These are phyloP conservation scores for Trogon surrucura DNA, from an alignment of 2,113 vertebrate genomes.

Conservation along the genomic window DNA sequence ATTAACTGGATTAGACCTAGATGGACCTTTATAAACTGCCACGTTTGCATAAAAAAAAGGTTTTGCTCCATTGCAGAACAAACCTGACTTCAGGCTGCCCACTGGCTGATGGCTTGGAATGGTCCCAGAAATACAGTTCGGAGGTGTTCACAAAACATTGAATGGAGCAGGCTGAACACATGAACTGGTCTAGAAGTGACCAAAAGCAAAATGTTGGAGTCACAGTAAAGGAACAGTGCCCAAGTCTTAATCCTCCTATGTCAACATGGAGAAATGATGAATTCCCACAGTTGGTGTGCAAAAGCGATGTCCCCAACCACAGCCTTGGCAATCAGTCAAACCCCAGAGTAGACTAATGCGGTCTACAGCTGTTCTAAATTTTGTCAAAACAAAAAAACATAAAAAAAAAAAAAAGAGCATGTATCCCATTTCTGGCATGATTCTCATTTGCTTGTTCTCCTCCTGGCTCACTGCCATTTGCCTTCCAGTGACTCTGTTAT, in stretches of 20 bases:
- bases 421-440: constrained; percentile 44
- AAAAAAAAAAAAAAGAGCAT: background rate
- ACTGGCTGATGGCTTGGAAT: background rate
- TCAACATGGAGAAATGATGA: background rate
- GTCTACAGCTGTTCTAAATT: constrained; percentile 58
- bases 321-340: constrained; percentile 43
- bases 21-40: background rate
- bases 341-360: constrained; percentile 42
- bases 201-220: background rate
- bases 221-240: background rate
- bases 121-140: background rate
- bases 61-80: background rate
- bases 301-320: constrained; percentile 8
- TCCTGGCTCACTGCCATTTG: constrained; percentile 62
- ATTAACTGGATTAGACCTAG: background rate
- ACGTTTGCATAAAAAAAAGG: background rate
- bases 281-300: constrained; percentile 51
- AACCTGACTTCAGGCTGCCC: background rate
- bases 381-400: constrained; percentile 18
- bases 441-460: constrained; percentile 44
- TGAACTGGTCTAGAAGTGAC: background rate
- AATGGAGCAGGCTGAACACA: background rate
- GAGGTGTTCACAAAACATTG: background rate
- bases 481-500: constrained; percentile 48
- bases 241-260: constrained; percentile 22